Conservation (phyloP, 2,888 invertebrate species). For the Agapetus fuscipes region DNA sequence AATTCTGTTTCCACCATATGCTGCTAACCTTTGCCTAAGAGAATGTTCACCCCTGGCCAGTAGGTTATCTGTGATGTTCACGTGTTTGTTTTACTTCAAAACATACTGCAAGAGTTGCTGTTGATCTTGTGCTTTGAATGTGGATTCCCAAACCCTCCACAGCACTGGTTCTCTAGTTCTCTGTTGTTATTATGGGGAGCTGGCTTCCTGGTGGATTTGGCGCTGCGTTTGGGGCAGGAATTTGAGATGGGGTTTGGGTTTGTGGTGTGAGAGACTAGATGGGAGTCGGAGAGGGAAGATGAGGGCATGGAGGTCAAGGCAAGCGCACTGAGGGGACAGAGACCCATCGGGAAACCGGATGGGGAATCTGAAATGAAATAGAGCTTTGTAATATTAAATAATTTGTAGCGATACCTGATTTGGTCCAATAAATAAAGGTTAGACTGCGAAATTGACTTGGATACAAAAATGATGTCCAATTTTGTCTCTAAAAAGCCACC, state of each 20-base stretch:
- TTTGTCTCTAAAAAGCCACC: too few species aligned
- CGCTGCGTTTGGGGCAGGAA: slow-evolving; percentile 26
- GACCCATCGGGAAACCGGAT: slow-evolving; percentile 2
- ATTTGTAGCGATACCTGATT: too few species aligned
- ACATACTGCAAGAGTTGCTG: slow-evolving; percentile 24
- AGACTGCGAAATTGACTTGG: too few species aligned
- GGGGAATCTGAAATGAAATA: not conserved
- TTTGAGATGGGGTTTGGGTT: too few species aligned
- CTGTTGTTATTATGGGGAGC: slow-evolving; percentile 34
- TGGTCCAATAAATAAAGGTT: too few species aligned
- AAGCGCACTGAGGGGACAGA: slow-evolving; percentile 7
- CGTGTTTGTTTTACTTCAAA: slow-evolving; percentile 4
- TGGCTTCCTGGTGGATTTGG: slow-evolving; percentile 27
- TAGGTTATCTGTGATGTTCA: too few species aligned
- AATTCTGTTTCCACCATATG: too few species aligned
- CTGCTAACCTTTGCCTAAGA: too few species aligned
- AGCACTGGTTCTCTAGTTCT: slow-evolving; percentile 41
- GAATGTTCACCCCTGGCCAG: too few species aligned
- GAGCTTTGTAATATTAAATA: not conserved
- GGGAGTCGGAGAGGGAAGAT: slow-evolving; percentile 16
- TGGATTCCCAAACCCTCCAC: slow-evolving; percentile 42
- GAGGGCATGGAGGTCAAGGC: slow-evolving; percentile 8
- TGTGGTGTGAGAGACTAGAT: slow-evolving; percentile 26
- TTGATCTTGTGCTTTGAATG: slow-evolving; percentile 39
- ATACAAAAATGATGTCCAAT: too few species aligned